Evolutionary conservation across 1,140 invertebrate species (phyloP).

Genomic region (Sarcophaga peregrina): DNA sequence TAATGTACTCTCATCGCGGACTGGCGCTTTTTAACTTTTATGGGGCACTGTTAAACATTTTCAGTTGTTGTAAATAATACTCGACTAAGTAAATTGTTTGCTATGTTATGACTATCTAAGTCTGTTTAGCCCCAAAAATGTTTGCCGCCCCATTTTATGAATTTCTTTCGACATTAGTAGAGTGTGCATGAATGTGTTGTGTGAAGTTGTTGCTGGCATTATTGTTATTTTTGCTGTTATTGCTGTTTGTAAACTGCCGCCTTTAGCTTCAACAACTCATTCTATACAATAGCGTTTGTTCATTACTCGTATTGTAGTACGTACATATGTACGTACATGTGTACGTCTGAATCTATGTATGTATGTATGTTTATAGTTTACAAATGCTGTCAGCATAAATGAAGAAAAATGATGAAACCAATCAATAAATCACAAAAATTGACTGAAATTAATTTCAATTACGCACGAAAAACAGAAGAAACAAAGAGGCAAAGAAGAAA

Average conservation of each 20-base stretch:
- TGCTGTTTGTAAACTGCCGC: slow-evolving; percentile 4
- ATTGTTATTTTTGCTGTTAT: not conserved
- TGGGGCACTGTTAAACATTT: not conserved
- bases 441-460: slow-evolving; percentile 41
- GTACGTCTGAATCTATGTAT: too few relatives aligned
- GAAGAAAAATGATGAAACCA: slow-evolving; percentile 44
- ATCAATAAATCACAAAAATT: slow-evolving; percentile 46
- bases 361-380: slow-evolving; percentile 26
- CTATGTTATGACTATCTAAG: not conserved
- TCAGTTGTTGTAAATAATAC: not conserved
- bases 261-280: slow-evolving; percentile 20
- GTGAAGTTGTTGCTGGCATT: not conserved
- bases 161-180: slow-evolving; percentile 11
- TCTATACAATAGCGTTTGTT: not conserved
- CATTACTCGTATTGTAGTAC: not conserved
- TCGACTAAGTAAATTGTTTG: slow-evolving; percentile 37
- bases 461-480: slow-evolving; percentile 12
- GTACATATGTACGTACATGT: not conserved
- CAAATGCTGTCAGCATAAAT: slow-evolving; percentile 43
- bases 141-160: slow-evolving; percentile 29
- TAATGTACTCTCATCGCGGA: not conserved
- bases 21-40: too few relatives aligned
- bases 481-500: not conserved
- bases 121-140: slow-evolving; percentile 12
- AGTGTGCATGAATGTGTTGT: slow-evolving; percentile 14